phyloP scores from a whole-genome alignment of 2,888 invertebrate genomes.

The Nycteola revayana region DNA sequence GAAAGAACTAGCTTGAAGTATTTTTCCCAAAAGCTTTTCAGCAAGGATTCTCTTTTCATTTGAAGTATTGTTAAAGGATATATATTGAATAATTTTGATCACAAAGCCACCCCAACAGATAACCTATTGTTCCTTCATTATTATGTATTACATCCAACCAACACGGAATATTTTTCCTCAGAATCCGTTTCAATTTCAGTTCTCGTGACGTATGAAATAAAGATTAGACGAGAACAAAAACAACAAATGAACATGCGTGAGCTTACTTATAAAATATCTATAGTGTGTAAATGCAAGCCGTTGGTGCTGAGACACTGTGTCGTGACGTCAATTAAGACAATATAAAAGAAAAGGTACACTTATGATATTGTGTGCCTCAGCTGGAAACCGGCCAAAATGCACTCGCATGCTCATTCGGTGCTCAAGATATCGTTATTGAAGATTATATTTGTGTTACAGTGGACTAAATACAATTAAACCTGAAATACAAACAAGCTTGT shows the following conservation, averaged over 20 bases:
- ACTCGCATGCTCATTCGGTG: conserved; percentile 75
- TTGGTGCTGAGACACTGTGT: conserved; percentile 20
- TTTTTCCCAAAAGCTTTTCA: too few species aligned
- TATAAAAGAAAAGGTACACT: conserved; percentile 9
- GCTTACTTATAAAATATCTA: conserved; percentile 34
- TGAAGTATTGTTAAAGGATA: too few species aligned
- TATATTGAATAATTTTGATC: too few species aligned
- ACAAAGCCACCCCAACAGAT: neutral
- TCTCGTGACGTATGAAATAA: conserved; percentile 54
- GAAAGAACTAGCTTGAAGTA: too few species aligned
- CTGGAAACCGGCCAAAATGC: conserved; percentile 45
- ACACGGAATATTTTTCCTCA: conserved; percentile 42
- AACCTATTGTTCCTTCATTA: neutral
- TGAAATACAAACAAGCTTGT: conserved; percentile 57
- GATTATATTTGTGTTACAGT: conserved; percentile 47
- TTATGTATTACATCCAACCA: conserved; percentile 3
- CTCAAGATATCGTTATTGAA: conserved; percentile 42
- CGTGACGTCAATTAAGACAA: conserved; percentile 11
- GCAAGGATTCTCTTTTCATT: too few species aligned
- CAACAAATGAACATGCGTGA: conserved; percentile 76
- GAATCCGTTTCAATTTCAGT: conserved; percentile 48
- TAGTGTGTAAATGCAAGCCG: conserved; percentile 25
- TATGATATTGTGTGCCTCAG: conserved; percentile 19
- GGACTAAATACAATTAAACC: conserved; percentile 54
- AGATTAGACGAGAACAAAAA: conserved; percentile 56